Evolutionary conservation across 2,113 vertebrate genomes (phyloP).

Genomic region (Atrichornis clamosus): DNA sequence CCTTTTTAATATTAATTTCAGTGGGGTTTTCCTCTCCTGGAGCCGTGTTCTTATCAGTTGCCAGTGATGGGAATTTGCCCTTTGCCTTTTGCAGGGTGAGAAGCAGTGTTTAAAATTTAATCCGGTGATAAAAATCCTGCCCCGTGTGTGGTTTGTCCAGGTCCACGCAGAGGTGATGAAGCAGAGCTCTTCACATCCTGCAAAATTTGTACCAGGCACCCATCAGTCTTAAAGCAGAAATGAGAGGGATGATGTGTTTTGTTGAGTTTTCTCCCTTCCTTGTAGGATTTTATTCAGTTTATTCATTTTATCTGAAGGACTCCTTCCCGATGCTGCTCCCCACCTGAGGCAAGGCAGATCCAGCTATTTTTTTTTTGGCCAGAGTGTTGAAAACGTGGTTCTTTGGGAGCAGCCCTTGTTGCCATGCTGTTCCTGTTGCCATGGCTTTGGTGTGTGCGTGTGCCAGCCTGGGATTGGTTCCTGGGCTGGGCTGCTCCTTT

Average conservation of each 20-base stretch:
- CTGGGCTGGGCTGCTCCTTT: background rate
- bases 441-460: slow-evolving; percentile 33
- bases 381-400: background rate
- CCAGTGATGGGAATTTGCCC: background rate
- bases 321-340: background rate
- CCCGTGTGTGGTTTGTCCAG: background rate
- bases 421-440: slow-evolving; percentile 54
- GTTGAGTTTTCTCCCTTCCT: background rate
- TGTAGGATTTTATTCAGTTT: background rate
- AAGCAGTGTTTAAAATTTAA: background rate
- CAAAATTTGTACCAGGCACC: background rate
- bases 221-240: background rate
- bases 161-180: background rate
- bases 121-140: background rate
- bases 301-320: background rate
- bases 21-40: background rate
- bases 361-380: background rate
- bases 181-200: background rate
- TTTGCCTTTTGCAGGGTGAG: background rate
- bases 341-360: background rate
- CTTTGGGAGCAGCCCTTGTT: slow-evolving; percentile 45
- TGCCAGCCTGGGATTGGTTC: slow-evolving; percentile 11
- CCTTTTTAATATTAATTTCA: background rate
- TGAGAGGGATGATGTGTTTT: background rate
- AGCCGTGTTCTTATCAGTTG: background rate